Conservation (phyloP, 2,113 vertebrate genomes). For the Tinamus guttatus region DNA sequence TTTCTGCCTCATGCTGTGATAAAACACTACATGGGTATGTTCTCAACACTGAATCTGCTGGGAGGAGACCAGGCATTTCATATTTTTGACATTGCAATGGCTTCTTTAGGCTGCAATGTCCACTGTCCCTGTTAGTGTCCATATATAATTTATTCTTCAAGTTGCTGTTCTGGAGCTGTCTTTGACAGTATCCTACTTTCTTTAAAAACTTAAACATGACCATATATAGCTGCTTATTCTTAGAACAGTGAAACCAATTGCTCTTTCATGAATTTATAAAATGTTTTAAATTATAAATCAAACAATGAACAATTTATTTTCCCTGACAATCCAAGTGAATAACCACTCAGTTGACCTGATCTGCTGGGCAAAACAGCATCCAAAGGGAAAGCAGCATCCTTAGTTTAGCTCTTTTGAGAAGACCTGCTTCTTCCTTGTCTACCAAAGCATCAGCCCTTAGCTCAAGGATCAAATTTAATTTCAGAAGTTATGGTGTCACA, state of each 20-base stretch:
- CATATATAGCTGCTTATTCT: neutral
- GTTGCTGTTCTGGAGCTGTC: neutral
- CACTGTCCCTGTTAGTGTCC: neutral
- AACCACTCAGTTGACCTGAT: neutral
- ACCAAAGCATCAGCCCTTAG: neutral
- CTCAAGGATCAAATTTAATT: neutral
- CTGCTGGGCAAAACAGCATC: neutral
- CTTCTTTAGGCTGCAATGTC: neutral
- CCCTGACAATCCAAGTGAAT: neutral
- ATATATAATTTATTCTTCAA: neutral
- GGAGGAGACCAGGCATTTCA: neutral
- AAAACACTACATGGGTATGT: neutral
- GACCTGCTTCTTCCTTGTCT: neutral
- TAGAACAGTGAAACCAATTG: neutral
- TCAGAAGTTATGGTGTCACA: neutral
- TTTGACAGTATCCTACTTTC: neutral
- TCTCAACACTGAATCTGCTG: neutral
- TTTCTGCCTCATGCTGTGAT: neutral
- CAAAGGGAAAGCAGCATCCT: neutral
- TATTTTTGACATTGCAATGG: neutral
- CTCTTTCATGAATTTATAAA: conserved; percentile 35
- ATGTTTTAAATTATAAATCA: conserved; percentile 40
- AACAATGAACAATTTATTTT: neutral
- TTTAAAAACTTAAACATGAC: neutral
- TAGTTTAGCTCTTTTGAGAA: neutral